These are phyloP conservation scores for Macrochelys suwanniensis DNA, from an alignment of 2,797 vertebrate genomes.

Conservation along the genomic window DNA sequence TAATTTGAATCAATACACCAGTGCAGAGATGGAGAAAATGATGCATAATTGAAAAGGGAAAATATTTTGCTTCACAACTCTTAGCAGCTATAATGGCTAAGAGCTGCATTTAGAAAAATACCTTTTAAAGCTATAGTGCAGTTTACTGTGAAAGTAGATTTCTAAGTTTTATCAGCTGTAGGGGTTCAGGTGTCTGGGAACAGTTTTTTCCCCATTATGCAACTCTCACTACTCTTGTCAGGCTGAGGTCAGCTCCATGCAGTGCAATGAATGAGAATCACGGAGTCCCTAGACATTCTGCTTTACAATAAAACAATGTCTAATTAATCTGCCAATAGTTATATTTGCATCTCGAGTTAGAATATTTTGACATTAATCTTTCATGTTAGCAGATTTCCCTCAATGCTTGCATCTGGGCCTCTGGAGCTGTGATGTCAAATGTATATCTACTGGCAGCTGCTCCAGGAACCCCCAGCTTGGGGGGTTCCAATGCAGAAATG, in stretches of 20 bases:
- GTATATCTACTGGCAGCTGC: not conserved
- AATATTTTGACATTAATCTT: not conserved
- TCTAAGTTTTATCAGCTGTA: not conserved
- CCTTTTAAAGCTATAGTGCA: not conserved
- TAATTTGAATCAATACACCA: not conserved
- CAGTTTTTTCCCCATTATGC: not conserved
- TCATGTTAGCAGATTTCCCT: not conserved
- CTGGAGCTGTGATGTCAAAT: not conserved
- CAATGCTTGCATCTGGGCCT: not conserved
- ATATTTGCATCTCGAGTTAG: not conserved
- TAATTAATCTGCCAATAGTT: constrained; percentile 11
- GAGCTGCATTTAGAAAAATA: not conserved
- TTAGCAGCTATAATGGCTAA: not conserved
- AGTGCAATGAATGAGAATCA: not conserved
- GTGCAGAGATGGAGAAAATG: not conserved
- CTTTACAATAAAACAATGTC: not conserved
- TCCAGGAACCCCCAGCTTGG: not conserved
- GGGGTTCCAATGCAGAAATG: not conserved
- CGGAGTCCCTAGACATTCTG: constrained; percentile 3
- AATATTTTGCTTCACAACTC: not conserved
- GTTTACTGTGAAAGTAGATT: not conserved
- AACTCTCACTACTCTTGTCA: not conserved
- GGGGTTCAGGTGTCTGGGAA: not conserved
- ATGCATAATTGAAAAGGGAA: not conserved
- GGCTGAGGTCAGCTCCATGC: not conserved